Evolutionary conservation across 2,113 vertebrate species (phyloP).

Genomic region (Nerophis ophidion): DNA sequence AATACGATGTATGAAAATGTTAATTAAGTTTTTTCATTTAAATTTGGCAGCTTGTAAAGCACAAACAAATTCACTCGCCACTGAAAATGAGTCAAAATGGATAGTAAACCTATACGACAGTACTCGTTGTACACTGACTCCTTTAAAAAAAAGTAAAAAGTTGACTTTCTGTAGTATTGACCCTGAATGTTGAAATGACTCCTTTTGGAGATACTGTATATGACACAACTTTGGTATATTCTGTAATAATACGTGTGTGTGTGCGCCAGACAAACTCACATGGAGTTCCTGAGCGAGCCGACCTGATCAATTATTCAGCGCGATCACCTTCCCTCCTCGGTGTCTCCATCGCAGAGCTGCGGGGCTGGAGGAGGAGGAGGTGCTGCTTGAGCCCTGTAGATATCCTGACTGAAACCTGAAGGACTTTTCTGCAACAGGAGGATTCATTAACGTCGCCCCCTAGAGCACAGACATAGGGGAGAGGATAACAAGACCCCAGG

Average conservation of each 20-base stretch:
- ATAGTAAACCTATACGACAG: too few relatives aligned
- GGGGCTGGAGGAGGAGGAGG: constrained; percentile 8
- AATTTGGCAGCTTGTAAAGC: too few relatives aligned
- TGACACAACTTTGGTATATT: background rate
- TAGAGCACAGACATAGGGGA: constrained; percentile 62
- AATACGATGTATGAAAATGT: too few relatives aligned
- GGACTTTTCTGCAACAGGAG: constrained; percentile 54
- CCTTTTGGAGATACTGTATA: too few relatives aligned
- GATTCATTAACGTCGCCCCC: constrained; percentile 68
- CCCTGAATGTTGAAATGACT: too few relatives aligned
- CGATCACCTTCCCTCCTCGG: constrained; percentile 53
- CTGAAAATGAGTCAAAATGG: too few relatives aligned
- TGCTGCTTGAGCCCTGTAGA: constrained; percentile 34
- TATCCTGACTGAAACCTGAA: constrained; percentile 62
- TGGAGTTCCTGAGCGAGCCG: constrained; percentile 49
- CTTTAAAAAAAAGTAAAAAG: too few relatives aligned
- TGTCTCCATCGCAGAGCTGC: constrained; percentile 43
- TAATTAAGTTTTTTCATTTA: too few relatives aligned
- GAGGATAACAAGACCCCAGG: constrained; percentile 73
- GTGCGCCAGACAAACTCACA: constrained; percentile 42
- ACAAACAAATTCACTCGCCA: too few relatives aligned
- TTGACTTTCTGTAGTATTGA: too few relatives aligned
- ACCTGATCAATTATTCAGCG: constrained; percentile 64
- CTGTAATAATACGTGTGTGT: background rate
- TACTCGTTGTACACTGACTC: too few relatives aligned